These are phyloP conservation scores for Miniopterus natalensis DNA, from an alignment of 2,113 vertebrate species.

Conservation along the genomic window DNA sequence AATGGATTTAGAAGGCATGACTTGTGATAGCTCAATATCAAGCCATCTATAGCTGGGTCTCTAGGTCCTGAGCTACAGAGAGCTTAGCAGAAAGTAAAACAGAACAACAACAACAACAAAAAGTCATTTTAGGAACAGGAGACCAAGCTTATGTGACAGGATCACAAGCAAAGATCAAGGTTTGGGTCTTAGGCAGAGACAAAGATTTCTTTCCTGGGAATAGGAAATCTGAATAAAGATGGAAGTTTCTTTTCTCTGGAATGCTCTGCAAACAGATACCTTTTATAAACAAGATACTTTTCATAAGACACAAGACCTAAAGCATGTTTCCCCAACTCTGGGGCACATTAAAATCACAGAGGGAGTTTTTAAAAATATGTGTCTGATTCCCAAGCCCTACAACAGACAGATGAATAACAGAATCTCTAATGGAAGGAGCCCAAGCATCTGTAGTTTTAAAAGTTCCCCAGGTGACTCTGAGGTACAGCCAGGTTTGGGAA, in stretches of 20 bases:
- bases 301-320: background rate
- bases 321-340: background rate
- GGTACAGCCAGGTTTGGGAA: background rate
- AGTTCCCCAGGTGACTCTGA: background rate
- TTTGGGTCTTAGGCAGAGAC: background rate
- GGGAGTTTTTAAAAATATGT: background rate
- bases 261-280: background rate
- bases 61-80: background rate
- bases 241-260: background rate
- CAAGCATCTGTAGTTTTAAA: background rate
- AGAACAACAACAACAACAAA: background rate
- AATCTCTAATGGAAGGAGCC: background rate
- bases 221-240: background rate
- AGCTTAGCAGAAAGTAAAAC: background rate
- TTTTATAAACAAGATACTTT: background rate
- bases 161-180: conserved; percentile 21
- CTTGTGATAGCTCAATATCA: background rate
- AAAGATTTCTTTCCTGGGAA: conserved; percentile 27
- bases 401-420: background rate
- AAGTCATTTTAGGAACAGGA: background rate
- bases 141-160: background rate
- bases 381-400: background rate
- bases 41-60: background rate
- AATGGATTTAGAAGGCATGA: background rate
- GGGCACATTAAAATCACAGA: background rate